Percentiles rank a stretch among this genome's conserved stretches.
Evolutionary conservation across 2,113 vertebrate species (phyloP).

Genomic region (Mionectes macconnelli): DNA sequence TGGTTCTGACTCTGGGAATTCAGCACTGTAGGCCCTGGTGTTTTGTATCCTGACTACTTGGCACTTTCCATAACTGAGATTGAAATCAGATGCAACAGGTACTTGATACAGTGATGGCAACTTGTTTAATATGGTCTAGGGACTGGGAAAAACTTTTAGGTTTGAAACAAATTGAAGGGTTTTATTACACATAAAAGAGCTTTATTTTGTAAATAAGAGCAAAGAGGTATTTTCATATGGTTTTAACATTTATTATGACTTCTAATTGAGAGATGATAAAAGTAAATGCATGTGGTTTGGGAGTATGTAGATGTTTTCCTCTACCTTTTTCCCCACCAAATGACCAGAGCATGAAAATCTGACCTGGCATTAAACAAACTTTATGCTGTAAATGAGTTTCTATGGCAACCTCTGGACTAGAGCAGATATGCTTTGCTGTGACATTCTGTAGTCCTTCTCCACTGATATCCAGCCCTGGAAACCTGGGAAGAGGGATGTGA

Average conservation of each 20-base stretch:
- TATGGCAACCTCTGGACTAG: neutral
- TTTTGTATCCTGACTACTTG: neutral
- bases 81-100: neutral
- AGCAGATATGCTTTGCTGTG: neutral
- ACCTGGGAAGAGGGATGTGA: neutral
- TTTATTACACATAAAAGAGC: neutral
- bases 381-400: neutral
- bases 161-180: neutral
- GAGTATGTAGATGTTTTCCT: neutral
- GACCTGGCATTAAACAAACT: neutral
- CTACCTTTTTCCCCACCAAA: neutral
- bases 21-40: neutral
- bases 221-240: neutral
- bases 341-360: neutral
- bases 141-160: neutral
- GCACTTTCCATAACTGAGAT: neutral
- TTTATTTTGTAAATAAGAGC: neutral
- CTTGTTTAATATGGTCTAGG: neutral
- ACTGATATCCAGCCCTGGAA: neutral
- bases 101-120: neutral
- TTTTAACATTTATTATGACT: neutral
- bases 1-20: neutral
- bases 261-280: neutral
- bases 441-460: neutral
- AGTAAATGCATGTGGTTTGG: fast-evolving